These are phyloP conservation scores for Tetragonula clypearis DNA, from an alignment of 1,140 invertebrate genomes.

Conservation along the genomic window DNA sequence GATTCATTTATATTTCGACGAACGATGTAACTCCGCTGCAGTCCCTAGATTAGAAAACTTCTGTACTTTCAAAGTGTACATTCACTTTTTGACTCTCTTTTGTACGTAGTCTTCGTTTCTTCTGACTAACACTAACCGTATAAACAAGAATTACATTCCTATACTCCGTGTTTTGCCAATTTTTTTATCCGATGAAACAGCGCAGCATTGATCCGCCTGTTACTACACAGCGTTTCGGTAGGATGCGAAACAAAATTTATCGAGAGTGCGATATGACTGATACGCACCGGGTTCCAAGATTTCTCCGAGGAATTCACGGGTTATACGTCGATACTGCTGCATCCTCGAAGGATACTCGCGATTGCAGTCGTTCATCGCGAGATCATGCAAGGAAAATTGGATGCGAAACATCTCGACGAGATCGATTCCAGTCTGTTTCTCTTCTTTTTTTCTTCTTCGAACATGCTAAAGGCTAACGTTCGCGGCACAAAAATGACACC, in stretches of 20 bases:
- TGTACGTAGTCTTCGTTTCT: too few species aligned
- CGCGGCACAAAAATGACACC: too few species aligned
- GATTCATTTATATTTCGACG: too few species aligned
- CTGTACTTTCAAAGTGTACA: too few species aligned
- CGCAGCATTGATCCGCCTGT: not conserved
- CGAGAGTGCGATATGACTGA: constrained; percentile 69
- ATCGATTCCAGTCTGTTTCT: constrained; percentile 19
- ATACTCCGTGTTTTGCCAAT: not conserved
- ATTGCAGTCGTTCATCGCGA: constrained; percentile 63
- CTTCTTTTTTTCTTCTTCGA: not conserved
- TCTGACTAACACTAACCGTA: too few species aligned
- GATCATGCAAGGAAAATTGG: constrained; percentile 67
- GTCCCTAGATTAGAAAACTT: too few species aligned
- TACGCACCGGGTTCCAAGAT: constrained; percentile 72
- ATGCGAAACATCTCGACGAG: constrained; percentile 53
- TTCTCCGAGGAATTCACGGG: constrained; percentile 75
- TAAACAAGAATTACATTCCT: too few species aligned
- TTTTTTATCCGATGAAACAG: not conserved
- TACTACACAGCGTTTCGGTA: not conserved
- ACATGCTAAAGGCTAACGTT: too few species aligned
- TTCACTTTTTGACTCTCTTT: too few species aligned
- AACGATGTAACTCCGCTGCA: too few species aligned
- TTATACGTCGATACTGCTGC: constrained; percentile 40
- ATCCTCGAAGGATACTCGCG: constrained; percentile 39
- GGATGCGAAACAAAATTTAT: constrained; percentile 76